Percentiles rank a stretch among this genome's conserved stretches.
phyloP scores from a whole-genome alignment of 2,888 invertebrate species.

The Pteria penguin region DNA sequence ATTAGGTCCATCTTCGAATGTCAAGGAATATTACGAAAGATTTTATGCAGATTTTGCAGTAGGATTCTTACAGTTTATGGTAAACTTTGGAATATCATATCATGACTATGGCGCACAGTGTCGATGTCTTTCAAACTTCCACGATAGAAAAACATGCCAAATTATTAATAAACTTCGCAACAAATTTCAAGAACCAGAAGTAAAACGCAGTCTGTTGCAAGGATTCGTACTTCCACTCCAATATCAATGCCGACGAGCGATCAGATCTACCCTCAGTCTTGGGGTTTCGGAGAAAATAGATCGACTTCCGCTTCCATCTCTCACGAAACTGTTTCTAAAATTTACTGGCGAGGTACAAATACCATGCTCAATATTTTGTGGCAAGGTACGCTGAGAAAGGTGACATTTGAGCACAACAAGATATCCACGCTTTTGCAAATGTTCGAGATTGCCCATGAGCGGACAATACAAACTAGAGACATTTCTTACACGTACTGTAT shows the following conservation, averaged over 20 bases:
- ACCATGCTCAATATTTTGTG: background rate
- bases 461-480: no score
- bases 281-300: background rate
- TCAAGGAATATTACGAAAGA: background rate
- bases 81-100: background rate
- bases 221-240: background rate
- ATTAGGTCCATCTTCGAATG: background rate
- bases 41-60: background rate
- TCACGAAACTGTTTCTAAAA: background rate
- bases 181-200: background rate
- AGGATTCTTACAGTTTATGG: background rate
- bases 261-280: background rate
- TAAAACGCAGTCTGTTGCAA: background rate
- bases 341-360: background rate
- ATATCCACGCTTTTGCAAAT: no score
- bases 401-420: no score
- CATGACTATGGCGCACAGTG: background rate
- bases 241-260: background rate
- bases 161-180: background rate
- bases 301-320: background rate
- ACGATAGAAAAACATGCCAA: background rate
- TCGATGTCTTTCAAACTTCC: background rate
- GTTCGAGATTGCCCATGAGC: no score
- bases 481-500: no score
- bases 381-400: background rate